A percentile compares a stretch with the other conserved stretches of the same genome.
Evolutionary conservation across 53 echinoderm and acorn worm genomes (phyloP).

Genomic region (Echinometra lucunter): DNA sequence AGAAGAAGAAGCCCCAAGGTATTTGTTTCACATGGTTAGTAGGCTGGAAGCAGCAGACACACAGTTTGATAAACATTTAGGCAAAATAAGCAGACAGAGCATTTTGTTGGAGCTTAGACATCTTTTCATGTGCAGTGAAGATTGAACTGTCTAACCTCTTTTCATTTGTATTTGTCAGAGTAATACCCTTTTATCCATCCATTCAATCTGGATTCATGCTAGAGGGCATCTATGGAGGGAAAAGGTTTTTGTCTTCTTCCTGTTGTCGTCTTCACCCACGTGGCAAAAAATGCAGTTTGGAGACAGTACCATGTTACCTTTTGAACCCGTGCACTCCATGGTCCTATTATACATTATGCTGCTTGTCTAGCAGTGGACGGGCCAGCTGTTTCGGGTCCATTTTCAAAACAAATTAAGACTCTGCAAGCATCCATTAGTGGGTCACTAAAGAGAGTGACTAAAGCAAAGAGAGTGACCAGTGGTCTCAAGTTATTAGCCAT

Average conservation of each 20-base stretch:
- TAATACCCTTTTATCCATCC: background rate
- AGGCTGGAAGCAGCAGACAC: constrained; percentile 1
- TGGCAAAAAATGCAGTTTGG: background rate
- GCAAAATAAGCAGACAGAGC: constrained; percentile 28
- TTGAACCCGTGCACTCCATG: background rate
- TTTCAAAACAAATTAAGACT: background rate
- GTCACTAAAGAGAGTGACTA: background rate
- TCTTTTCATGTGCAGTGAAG: background rate
- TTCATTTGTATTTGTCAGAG: background rate
- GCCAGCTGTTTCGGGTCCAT: background rate
- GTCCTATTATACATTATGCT: background rate
- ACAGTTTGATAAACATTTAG: constrained; percentile 30
- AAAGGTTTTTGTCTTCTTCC: background rate
- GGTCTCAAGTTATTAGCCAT: background rate
- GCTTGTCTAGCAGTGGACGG: background rate
- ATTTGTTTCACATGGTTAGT: constrained; percentile 31
- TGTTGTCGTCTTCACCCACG: background rate
- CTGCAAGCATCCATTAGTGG: background rate
- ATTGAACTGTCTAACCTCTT: background rate
- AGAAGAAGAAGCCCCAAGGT: background rate
- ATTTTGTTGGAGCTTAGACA: background rate
- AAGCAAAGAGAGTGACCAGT: background rate
- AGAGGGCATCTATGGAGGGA: background rate
- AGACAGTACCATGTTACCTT: background rate
- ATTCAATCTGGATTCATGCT: background rate